Evolutionary conservation across 2,888 invertebrate species (phyloP).

Genomic region (Macropis europaea): DNA sequence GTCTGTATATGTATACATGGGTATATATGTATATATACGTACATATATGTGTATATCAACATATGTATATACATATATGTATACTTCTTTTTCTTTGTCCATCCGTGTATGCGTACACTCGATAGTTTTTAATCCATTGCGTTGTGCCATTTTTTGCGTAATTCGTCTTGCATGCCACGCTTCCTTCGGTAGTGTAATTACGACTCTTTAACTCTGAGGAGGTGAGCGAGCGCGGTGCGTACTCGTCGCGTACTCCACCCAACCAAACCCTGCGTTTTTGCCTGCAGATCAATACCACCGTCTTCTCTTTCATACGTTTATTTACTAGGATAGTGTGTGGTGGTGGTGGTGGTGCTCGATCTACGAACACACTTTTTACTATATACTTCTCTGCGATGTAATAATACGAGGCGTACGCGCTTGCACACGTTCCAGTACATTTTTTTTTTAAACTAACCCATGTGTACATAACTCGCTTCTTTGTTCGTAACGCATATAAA

Average conservation of each 20-base stretch:
- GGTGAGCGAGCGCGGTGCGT: slow-evolving; percentile 59
- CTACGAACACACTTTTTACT: not conserved
- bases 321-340: too few species aligned
- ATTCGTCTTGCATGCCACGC: slow-evolving; percentile 79
- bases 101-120: slow-evolving; percentile 69
- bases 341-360: slow-evolving; percentile 20
- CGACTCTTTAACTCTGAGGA: slow-evolving; percentile 63
- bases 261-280: not conserved
- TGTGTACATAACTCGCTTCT: slow-evolving; percentile 80
- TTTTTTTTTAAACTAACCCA: slow-evolving; percentile 75
- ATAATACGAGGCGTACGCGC: slow-evolving; percentile 46
- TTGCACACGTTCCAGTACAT: slow-evolving; percentile 58
- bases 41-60: slow-evolving; percentile 52
- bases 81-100: slow-evolving; percentile 61
- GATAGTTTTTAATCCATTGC: slow-evolving; percentile 69
- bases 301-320: too few species aligned
- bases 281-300: not conserved
- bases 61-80: slow-evolving; percentile 34
- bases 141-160: slow-evolving; percentile 77
- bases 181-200: slow-evolving; percentile 79
- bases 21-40: slow-evolving; percentile 10
- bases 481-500: slow-evolving; percentile 77
- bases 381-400: not conserved
- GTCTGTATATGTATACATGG: slow-evolving; percentile 25
- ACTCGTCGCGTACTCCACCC: slow-evolving; percentile 6